Evolutionary conservation across 2,113 vertebrate genomes (phyloP).

Genomic region (rat (Rattus norvegicus)): GRCr8 NC_086037.1:56973501-56974000

Average conservation of each 20-base stretch:
- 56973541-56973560: constrained; percentile 61
- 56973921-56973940: neutral
- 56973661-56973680: neutral
- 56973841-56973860: neutral
- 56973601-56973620: neutral
- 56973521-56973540: constrained; percentile 32
- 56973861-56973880: neutral
- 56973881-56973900: neutral
- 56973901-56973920: neutral
- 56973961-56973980: neutral
- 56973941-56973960: neutral
- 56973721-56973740: neutral
- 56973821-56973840: neutral
- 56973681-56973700: neutral
- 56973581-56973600: neutral
- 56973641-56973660: constrained; percentile 51
- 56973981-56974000: too few relatives aligned
- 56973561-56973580: neutral
- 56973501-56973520: constrained; percentile 36
- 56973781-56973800: neutral
- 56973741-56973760: neutral
- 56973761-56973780: neutral
- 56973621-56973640: constrained; percentile 11
- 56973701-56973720: neutral
- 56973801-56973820: neutral